Conservation (phyloP, 2,888 invertebrate species). For the Dorcus parallelipipedus region DNA sequence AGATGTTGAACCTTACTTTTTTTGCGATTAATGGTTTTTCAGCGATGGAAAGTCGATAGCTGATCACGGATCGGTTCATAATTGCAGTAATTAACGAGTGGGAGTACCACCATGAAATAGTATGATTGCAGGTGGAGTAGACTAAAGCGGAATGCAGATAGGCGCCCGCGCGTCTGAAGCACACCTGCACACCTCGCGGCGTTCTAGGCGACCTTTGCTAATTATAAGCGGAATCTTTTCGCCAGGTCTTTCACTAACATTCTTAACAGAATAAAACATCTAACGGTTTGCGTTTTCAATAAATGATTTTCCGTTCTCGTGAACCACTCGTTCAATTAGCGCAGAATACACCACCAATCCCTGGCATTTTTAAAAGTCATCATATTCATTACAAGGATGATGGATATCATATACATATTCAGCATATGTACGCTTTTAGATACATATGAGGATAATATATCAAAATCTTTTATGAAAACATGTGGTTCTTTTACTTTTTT, state of each 20-base stretch:
- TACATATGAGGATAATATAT: too few relatives aligned
- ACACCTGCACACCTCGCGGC: slow-evolving; percentile 49
- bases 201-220: slow-evolving; percentile 47
- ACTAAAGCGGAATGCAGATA: slow-evolving; percentile 40
- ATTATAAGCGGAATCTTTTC: slow-evolving; percentile 42
- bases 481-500: too few relatives aligned
- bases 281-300: slow-evolving; percentile 9
- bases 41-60: not conserved
- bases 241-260: slow-evolving; percentile 22
- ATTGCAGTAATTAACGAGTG: slow-evolving; percentile 12
- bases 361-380: not conserved
- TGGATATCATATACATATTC: too few relatives aligned
- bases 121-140: slow-evolving; percentile 23
- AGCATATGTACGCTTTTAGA: too few relatives aligned
- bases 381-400: too few relatives aligned
- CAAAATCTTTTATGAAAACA: too few relatives aligned
- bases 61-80: not conserved
- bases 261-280: slow-evolving; percentile 10
- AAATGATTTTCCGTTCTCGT: not conserved
- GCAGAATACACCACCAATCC: not conserved
- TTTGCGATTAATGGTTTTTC: too few relatives aligned
- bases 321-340: not conserved
- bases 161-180: slow-evolving; percentile 44
- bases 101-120: slow-evolving; percentile 6
- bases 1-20: too few relatives aligned